phyloP scores from a whole-genome alignment of 2,113 vertebrate species.

The Malurus cyaneus region DNA sequence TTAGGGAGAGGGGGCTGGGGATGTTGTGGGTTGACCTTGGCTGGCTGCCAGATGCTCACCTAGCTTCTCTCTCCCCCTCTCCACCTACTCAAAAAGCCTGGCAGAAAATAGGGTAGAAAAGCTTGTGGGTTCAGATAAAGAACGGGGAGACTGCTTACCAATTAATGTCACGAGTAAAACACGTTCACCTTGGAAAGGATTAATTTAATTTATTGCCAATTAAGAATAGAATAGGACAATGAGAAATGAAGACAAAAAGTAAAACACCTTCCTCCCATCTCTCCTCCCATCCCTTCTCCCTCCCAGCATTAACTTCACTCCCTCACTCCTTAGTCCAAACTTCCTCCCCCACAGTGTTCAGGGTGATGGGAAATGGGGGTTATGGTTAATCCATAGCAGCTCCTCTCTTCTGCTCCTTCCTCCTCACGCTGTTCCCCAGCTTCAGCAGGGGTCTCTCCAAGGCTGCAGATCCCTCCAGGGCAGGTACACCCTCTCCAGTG shows the following conservation, averaged over 20 bases:
- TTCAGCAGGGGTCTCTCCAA: background rate
- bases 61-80: background rate
- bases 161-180: background rate
- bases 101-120: background rate
- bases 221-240: background rate
- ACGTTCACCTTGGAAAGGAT: background rate
- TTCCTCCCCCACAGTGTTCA: background rate
- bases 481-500: fast-evolving
- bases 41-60: background rate
- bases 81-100: background rate
- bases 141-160: background rate
- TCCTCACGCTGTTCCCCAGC: background rate
- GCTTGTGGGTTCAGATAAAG: background rate
- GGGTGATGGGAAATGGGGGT: background rate
- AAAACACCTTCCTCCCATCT: background rate
- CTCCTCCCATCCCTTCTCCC: background rate
- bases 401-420: background rate
- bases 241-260: background rate
- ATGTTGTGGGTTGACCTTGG: background rate
- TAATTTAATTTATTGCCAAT: background rate
- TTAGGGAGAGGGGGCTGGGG: fast-evolving
- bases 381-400: background rate
- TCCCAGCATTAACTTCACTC: background rate
- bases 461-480: background rate
- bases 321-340: background rate